Evolutionary conservation across 2,888 invertebrate species (phyloP), one percentile per base, ranked within the genome.

Genomic region (Drosophila meridiana): DNA sequence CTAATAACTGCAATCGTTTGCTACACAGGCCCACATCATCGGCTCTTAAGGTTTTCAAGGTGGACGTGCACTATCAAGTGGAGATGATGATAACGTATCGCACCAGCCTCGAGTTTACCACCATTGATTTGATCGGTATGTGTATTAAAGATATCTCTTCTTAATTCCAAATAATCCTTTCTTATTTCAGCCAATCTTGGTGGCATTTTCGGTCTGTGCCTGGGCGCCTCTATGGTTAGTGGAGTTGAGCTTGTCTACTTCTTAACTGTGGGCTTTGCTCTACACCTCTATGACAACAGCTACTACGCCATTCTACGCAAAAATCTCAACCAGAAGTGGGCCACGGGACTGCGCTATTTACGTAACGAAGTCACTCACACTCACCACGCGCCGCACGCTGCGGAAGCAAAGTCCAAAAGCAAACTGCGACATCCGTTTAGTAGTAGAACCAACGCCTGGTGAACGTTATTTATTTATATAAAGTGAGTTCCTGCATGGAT

Each of bases 201-300:
- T 9, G 93, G 94, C 32, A 92, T 94, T 69, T 93, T 94, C 58
- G 94, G 94, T 3, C 91, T 94, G 2, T 94, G 94, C 69, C 73
- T 94, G 69, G 94, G 94, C 6, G 93, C 93, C 5, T 94, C 94
- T 1, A 82, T 94, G 70, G 87, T 94, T 52, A 94, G 94, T 77
- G 92, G 87, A 26, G 91, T 92, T 9, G 94, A 94, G 74, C 66
- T 94, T 14, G n/a, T 94, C 20, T 94, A 94, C 75, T 93, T 92
- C 48, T 64, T 92, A 26, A 91, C 92, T 1, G 77, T 92, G 65
- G 92, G 92, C 4, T 78, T 93, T 11, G 74, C 58, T 4, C 42
- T 92, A 28, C 90, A 92, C 72, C 73, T 92, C 0, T 87, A 92
- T 36, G 87, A 91, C 61, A 82, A 92, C 65, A 55, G 79, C 14